Conservation (phyloP, 92 coral and sea anemone species). For the Zoanthus gigantus region DNA sequence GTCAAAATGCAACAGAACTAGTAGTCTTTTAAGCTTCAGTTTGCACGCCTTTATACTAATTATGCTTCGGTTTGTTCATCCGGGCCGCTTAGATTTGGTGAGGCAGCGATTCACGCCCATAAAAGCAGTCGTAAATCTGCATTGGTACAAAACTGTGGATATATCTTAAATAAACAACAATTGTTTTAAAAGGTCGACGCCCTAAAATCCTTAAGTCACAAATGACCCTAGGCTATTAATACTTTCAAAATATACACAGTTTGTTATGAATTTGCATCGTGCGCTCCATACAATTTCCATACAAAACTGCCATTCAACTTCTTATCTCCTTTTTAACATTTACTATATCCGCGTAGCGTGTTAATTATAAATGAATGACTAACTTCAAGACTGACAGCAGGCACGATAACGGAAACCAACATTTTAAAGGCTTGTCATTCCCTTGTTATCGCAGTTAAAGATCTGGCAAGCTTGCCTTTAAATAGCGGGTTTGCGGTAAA, state of each 20-base stretch:
- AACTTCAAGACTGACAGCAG: not conserved
- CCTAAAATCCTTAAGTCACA: not conserved
- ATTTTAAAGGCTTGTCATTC: constrained; percentile 6
- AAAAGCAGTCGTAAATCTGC: no score
- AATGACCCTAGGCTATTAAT: not conserved
- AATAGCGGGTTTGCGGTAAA: constrained; percentile 3
- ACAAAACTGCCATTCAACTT: constrained; percentile 6
- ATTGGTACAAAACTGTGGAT: not conserved
- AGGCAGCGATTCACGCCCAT: no score
- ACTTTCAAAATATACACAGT: not conserved
- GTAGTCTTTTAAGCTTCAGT: no score
- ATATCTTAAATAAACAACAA: not conserved
- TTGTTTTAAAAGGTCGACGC: not conserved
- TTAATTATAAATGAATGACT: not conserved
- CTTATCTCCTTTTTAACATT: not conserved
- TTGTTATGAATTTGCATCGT: not conserved
- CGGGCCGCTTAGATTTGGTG: no score
- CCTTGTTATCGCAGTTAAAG: constrained; percentile 22
- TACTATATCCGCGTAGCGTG: not conserved
- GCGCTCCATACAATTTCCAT: not conserved
- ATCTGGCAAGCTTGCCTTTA: not conserved
- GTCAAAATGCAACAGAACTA: no score
- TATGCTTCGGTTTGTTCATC: no score
- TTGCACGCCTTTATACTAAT: no score
- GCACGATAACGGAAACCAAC: not conserved